These are phyloP conservation scores for Psittacula echo DNA, from an alignment of 2,797 vertebrate genomes.

Conservation along the genomic window DNA sequence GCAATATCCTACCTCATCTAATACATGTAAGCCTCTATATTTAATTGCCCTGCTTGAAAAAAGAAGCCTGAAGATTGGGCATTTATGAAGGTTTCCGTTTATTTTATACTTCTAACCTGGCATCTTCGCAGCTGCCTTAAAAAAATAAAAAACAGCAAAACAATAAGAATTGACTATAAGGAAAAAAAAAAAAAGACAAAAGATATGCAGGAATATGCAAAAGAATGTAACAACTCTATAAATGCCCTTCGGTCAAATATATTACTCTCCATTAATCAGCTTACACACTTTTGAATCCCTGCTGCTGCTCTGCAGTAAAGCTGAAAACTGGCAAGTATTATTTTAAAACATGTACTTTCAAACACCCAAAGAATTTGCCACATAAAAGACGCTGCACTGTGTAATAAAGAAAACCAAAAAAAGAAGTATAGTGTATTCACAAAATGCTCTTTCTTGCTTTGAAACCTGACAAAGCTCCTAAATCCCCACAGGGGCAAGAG, in stretches of 20 bases:
- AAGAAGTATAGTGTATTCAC: neutral
- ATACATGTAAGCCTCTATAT: neutral
- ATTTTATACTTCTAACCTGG: neutral
- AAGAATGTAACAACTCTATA: slow-evolving; percentile 9
- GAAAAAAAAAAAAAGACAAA: neutral
- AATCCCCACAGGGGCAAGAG: neutral
- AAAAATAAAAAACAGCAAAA: neutral
- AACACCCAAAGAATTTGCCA: neutral
- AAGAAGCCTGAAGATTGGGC: neutral
- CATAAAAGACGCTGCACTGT: too few species aligned
- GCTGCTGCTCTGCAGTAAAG: slow-evolving; percentile 11
- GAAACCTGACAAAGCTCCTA: neutral
- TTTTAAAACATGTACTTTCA: slow-evolving; percentile 14
- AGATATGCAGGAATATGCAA: slow-evolving; percentile 6
- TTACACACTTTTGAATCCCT: neutral
- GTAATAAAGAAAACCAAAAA: neutral
- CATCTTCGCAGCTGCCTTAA: neutral
- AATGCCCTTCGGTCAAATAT: slow-evolving; percentile 13
- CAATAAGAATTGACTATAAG: neutral
- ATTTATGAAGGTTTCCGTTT: neutral
- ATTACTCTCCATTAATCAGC: slow-evolving; percentile 11
- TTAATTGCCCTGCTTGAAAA: neutral
- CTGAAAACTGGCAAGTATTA: slow-evolving; percentile 33
- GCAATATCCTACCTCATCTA: slow-evolving; percentile 20
- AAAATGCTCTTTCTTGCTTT: neutral